phyloP scores from a whole-genome alignment of 2,888 invertebrate species.

The Drosophila mercatorum region DNA sequence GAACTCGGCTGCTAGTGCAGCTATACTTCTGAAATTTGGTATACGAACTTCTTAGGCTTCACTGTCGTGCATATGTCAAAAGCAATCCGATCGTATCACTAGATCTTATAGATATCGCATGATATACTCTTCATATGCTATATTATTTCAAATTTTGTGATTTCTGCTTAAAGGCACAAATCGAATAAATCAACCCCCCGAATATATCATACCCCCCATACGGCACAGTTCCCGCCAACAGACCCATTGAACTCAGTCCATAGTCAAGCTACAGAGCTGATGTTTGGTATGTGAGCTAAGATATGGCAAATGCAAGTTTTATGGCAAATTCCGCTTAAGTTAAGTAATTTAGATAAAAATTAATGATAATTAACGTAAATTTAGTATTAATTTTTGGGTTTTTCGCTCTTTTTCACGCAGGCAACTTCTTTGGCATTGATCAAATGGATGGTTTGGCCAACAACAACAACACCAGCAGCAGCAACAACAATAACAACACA shows the following conservation, averaged over 20 bases:
- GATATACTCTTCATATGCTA: neutral
- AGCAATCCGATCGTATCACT: neutral
- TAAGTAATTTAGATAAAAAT: neutral
- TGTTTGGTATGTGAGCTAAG: neutral
- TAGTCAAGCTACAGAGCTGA: neutral
- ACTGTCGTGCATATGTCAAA: neutral
- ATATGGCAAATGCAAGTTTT: neutral
- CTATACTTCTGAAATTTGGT: neutral
- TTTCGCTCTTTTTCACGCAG: slow-evolving; percentile 21
- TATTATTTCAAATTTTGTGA: neutral
- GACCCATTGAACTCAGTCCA: neutral
- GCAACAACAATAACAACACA: slow-evolving; percentile 50
- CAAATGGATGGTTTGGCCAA: slow-evolving; percentile 58
- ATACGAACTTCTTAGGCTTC: neutral
- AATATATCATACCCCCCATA: too few relatives aligned
- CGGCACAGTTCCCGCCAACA: neutral
- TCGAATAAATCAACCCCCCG: too few relatives aligned
- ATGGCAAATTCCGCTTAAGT: neutral
- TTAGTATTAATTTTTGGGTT: neutral
- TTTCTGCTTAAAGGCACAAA: neutral
- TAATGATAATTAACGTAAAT: too few relatives aligned
- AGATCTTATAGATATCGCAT: neutral
- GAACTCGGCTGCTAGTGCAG: neutral
- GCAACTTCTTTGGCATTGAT: slow-evolving; percentile 55
- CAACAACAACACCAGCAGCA: slow-evolving; percentile 59